These are phyloP conservation scores for Drosophila phalerata DNA, from an alignment of 2,888 invertebrate genomes.

Conservation along the genomic window DNA sequence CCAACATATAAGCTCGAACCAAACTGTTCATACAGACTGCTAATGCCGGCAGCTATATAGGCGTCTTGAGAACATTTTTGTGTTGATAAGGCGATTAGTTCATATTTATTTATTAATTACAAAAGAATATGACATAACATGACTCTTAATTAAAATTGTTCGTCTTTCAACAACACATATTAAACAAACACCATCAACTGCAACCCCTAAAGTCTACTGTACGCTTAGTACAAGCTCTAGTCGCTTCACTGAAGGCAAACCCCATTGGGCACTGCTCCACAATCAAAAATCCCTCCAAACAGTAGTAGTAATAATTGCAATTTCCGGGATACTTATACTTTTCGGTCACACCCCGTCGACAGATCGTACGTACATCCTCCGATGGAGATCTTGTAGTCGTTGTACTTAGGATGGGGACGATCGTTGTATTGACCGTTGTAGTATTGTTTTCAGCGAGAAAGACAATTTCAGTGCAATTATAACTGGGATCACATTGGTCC, in stretches of 20 bases:
- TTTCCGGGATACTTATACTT: conserved; percentile 65
- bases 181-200: not conserved
- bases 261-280: conserved; percentile 80
- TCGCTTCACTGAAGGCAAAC: conserved; percentile 57
- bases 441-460: not conserved
- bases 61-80: conserved; percentile 7
- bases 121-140: conserved; percentile 42
- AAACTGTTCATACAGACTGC: conserved; percentile 43
- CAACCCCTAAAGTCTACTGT: conserved; percentile 26
- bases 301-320: conserved; percentile 69
- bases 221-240: conserved; percentile 46
- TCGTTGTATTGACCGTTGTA: not conserved
- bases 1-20: conserved; percentile 54
- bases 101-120: conserved; percentile 55
- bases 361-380: conserved; percentile 42
- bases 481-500: conserved; percentile 17
- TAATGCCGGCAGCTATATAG: conserved; percentile 58
- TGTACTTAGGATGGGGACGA: not conserved
- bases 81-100: conserved; percentile 59
- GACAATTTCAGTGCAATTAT: conserved; percentile 22
- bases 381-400: conserved; percentile 10
- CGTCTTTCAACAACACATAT: not conserved
- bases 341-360: conserved; percentile 55
- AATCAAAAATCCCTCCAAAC: conserved; percentile 66
- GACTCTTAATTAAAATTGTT: conserved; percentile 58